A percentile compares a stretch with the other conserved stretches of the same genome.
Evolutionary conservation across 2,888 invertebrate genomes (phyloP).

Genomic region (Noctua janthe): DNA sequence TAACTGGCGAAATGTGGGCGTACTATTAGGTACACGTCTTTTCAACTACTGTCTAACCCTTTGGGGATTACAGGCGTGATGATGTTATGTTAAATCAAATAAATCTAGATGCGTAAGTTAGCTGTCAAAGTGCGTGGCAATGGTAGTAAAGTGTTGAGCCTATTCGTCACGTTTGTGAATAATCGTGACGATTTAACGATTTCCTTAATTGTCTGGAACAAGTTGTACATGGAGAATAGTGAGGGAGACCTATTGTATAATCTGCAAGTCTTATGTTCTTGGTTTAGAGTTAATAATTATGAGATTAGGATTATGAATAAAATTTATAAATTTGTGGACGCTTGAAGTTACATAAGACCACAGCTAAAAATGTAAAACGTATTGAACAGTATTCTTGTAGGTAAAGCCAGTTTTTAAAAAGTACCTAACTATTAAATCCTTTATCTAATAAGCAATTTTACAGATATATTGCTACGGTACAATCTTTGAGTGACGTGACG

Average conservation of each 20-base stretch:
- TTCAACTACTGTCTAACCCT: neutral
- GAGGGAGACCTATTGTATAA: neutral
- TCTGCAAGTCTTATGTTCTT: neutral
- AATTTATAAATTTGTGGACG: neutral
- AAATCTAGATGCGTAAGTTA: neutral
- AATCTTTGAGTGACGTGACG: neutral
- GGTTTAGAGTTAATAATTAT: neutral
- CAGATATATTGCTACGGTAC: neutral
- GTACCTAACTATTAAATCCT: too few species aligned
- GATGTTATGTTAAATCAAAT: neutral
- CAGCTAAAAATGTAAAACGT: neutral
- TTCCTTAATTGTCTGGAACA: slow-evolving; percentile 50
- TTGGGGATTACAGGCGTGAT: neutral
- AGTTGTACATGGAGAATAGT: slow-evolving; percentile 27
- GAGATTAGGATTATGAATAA: neutral
- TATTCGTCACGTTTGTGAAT: slow-evolving; percentile 48
- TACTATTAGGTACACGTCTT: neutral
- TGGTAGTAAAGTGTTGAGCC: slow-evolving; percentile 15
- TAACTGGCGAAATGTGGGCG: neutral
- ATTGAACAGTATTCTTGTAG: neutral
- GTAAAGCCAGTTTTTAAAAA: neutral
- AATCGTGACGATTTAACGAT: slow-evolving; percentile 51
- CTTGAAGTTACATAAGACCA: neutral
- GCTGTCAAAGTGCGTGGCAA: slow-evolving; percentile 33
- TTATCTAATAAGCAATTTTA: neutral